Evolutionary conservation across 2,888 invertebrate genomes (phyloP).

Genomic region (Eudasyphora cyanicolor): DNA sequence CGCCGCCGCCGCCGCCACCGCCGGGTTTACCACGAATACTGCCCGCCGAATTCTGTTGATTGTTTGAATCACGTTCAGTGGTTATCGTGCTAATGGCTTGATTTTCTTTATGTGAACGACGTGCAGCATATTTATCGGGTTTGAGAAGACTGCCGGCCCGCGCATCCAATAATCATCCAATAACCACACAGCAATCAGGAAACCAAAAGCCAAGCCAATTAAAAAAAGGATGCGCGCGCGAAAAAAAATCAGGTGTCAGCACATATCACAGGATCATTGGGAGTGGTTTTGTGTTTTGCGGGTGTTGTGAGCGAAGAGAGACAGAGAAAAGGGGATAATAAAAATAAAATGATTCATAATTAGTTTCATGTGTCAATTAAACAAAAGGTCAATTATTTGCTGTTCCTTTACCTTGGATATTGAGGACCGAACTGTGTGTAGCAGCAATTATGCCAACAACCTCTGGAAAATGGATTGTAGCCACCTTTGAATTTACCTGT

Average conservation of each 20-base stretch:
- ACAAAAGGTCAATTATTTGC: neutral
- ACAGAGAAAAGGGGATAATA: no score
- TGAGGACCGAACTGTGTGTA: conserved; percentile 97
- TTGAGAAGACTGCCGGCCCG: conserved; percentile 82
- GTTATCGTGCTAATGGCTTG: conserved; percentile 80
- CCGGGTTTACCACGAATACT: conserved; percentile 73
- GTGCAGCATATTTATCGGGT: conserved; percentile 85
- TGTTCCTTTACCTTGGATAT: conserved; percentile 92
- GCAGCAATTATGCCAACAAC: conserved; percentile 97
- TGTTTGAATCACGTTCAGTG: conserved; percentile 79
- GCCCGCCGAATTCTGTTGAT: conserved; percentile 81
- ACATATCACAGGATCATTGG: conserved; percentile 5
- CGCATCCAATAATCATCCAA: neutral
- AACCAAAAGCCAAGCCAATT: neutral
- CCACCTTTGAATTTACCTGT: conserved; percentile 99
- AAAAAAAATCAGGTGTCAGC: conserved; percentile 20
- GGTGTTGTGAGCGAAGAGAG: no score
- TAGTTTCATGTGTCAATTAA: neutral
- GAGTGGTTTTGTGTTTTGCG: no score
- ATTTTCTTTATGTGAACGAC: conserved; percentile 82
- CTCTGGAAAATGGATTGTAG: conserved; percentile 98
- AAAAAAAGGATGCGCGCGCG: neutral
- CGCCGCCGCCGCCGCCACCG: conserved; percentile 72
- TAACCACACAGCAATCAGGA: neutral
- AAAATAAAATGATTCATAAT: conserved; percentile 25